Base-by-base conservation (phyloP, 2,113 vertebrate genomes). In the Cephalopholis sonnerati region DNA sequence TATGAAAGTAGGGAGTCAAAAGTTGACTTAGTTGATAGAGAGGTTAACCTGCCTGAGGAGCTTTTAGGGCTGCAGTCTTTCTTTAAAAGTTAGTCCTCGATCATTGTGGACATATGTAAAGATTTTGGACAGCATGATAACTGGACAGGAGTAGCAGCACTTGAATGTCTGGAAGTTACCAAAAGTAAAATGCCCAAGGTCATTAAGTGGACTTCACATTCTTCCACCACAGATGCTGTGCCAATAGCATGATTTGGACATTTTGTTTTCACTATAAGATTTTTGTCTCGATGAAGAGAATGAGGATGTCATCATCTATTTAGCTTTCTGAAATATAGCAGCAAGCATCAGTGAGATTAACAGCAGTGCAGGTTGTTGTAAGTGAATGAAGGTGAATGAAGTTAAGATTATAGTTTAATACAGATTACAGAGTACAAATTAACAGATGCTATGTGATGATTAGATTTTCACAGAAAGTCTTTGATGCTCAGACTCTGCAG, bases 261-360 rank as follows among this genome's bases (percentile, higher is more conserved):
- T 72, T 41, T 55, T 69, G 20, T n/a, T 69, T 55, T 17, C 51
- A 71, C 68, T 41, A 10, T 36, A n/a, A n/a, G n/a, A n/a, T n/a
- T n/a, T n/a, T 54, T 36, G 6, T 7, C 32, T 36, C 32, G 7
- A 36, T 36, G 32, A 36, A 5, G 32, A 36, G 20, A 24, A 17
- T n/a, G 3, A 8, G 7, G 9, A 36, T 11, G 7, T 59, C 54
- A 7, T 20, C 41, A 32, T 36, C 25, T 39, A 51, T 13, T 18
- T 51, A 29, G 41, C 18, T 61, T 7, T 12, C 11, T 62, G 39
- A 39, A 16, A 17, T 9, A 66, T 11, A 50, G 25, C 46, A 29
- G 10, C 16, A 11, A 48, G 44, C 46, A 68, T 22, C 3, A 27
- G 9, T 53, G 48, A 53, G 25, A 22, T 7, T 67, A 27, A 67